Evolutionary conservation across 1,140 invertebrate genomes (phyloP).

Genomic region (Glomeris maerens): DNA sequence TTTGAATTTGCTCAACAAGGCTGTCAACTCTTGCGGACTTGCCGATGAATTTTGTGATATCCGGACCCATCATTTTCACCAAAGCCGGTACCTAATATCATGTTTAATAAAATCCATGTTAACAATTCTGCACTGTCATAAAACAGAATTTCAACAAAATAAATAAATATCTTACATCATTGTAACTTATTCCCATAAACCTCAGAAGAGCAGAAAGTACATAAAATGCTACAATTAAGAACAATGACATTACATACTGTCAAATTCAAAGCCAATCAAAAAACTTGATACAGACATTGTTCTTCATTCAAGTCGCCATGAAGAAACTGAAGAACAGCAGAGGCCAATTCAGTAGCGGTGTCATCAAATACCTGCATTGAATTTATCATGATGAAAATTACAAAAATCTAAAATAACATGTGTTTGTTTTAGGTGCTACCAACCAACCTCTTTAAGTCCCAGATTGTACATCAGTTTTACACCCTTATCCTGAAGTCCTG

Average conservation of each 20-base stretch:
- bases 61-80: conserved; percentile 82
- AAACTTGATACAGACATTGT: conserved; percentile 30
- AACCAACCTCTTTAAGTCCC: conserved; percentile 69
- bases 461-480: conserved; percentile 79
- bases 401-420: no score
- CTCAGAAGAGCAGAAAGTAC: conserved; percentile 45
- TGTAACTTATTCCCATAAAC: conserved; percentile 59
- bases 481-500: conserved; percentile 54
- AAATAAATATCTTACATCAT: conserved; percentile 38
- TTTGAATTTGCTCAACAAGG: conserved; percentile 44
- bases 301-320: conserved; percentile 62
- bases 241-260: not conserved
- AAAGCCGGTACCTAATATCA: conserved; percentile 53
- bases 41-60: conserved; percentile 64
- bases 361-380: conserved; percentile 92
- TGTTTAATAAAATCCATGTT: conserved; percentile 5
- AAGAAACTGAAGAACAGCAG: conserved; percentile 82
- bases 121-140: not conserved
- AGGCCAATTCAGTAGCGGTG: conserved; percentile 75
- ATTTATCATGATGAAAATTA: no score
- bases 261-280: not conserved
- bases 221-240: conserved; percentile 14
- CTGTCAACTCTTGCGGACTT: conserved; percentile 62
- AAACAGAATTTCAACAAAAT: not conserved
- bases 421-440: no score